Conservation (phyloP, 2,113 vertebrate species). For the Cynocephalus volans region DNA sequence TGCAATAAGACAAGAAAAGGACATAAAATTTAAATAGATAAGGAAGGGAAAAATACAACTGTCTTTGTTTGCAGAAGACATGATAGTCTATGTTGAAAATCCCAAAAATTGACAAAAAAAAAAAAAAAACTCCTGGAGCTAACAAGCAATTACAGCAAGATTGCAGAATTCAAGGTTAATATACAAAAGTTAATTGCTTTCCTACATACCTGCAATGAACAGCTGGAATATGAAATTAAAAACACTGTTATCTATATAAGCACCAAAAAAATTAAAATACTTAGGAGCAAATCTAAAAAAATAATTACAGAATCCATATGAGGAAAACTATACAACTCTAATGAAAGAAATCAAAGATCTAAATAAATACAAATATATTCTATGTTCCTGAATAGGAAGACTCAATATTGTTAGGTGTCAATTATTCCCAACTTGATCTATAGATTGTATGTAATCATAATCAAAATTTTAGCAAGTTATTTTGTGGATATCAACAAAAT, state of each 20-base stretch:
- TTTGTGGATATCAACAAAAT: background rate
- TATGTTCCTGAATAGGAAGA: background rate
- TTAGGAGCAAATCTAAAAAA: background rate
- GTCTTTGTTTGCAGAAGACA: background rate
- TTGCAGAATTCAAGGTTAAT: background rate
- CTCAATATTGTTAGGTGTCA: background rate
- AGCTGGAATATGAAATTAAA: slow-evolving; percentile 49
- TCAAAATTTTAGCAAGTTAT: slow-evolving; percentile 3
- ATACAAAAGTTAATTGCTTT: background rate
- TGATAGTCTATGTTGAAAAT: background rate
- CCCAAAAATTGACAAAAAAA: background rate
- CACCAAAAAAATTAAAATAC: background rate
- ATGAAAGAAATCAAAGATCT: background rate
- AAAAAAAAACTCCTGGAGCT: background rate
- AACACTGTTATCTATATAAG: background rate
- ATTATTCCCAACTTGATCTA: background rate
- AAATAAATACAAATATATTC: background rate
- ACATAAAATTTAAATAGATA: background rate
- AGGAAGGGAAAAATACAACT: background rate
- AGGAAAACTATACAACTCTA: background rate
- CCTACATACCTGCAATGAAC: background rate
- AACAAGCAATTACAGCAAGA: background rate
- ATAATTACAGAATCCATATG: background rate
- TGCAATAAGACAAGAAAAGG: slow-evolving; percentile 5
- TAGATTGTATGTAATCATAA: background rate